These are phyloP conservation scores for Ginglymostoma cirratum DNA, from an alignment of 2,113 vertebrate genomes.

Conservation along the genomic window DNA sequence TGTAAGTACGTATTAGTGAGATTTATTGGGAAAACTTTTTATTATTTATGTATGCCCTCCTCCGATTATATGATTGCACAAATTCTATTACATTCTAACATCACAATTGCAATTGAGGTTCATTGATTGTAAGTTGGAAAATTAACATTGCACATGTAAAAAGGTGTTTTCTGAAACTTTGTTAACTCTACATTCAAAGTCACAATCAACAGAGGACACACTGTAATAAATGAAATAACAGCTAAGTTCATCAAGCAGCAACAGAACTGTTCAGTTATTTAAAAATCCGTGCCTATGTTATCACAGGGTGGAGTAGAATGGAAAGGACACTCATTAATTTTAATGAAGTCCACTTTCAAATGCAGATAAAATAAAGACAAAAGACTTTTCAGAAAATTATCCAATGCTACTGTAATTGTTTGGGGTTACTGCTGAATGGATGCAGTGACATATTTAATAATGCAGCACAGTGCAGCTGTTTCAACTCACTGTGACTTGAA, in stretches of 20 bases:
- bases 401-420: not conserved
- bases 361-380: not conserved
- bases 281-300: not conserved
- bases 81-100: not conserved
- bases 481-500: not conserved
- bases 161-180: conserved; percentile 28
- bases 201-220: not conserved
- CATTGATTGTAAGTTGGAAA: not conserved
- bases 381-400: not conserved
- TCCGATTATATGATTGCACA: not conserved
- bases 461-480: not conserved
- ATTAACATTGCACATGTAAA: not conserved
- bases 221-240: not conserved
- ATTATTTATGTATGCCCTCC: not conserved
- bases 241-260: not conserved
- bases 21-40: not conserved
- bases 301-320: not conserved
- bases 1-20: not conserved
- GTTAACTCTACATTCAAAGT: not conserved
- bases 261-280: conserved; percentile 23
- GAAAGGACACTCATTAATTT: not conserved
- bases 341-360: conserved; percentile 19
- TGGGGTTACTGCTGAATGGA: not conserved
- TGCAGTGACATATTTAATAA: not conserved
- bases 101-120: not conserved